Base-by-base conservation (phyloP, 2,113 vertebrate species). In the Macquaria australasica region DNA sequence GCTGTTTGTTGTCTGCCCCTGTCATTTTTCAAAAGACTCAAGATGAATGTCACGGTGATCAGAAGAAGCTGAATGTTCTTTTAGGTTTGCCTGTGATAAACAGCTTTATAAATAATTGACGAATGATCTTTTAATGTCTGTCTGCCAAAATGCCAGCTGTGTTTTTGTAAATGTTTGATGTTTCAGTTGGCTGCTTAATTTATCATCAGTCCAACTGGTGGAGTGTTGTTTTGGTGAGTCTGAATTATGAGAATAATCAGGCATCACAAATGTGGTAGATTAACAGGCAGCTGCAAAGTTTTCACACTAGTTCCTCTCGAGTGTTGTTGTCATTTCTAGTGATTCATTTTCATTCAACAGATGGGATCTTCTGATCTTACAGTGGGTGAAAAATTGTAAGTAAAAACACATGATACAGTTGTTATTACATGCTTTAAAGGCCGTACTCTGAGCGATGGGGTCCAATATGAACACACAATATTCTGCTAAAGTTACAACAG, bases 71-170 rank as follows among this genome's bases (percentile, higher is more conserved):
- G 20, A 11, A 55, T 83, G 48, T 62, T 64, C 60, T 82, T 84
- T 72, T 59, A 82, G 75, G 73, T 43, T 59, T 55, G 53, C 72
- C 78, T 28, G 16, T 62, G 56, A 91, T 73, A 50, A 91, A 84
- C 82, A 79, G 62, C 23, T 60, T 66, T 41, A 70, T 84, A 59
- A 86, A 89, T 89, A 84, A 85, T 80, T 83, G n/a, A 90, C 14
- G 53, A 41, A 73, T 34, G 15, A 69, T 85, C 73, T 87, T 84
- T 87, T 28, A 79, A 88, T 81, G 81, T 69, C 66, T 68, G 9
- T 48, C 69, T 43, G 60, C 82, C 64, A 83, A 83, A 74, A 80
- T 62, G 56, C 72, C 53, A 48, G 16, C 69, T 63, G 59, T 55
- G 81, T 59, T 87, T 85, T 74, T 62, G 31, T 8, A 67, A 73